These are phyloP conservation scores for Poeciliopsis turneri DNA, from an alignment of 2,797 vertebrate species.

Conservation along the genomic window DNA sequence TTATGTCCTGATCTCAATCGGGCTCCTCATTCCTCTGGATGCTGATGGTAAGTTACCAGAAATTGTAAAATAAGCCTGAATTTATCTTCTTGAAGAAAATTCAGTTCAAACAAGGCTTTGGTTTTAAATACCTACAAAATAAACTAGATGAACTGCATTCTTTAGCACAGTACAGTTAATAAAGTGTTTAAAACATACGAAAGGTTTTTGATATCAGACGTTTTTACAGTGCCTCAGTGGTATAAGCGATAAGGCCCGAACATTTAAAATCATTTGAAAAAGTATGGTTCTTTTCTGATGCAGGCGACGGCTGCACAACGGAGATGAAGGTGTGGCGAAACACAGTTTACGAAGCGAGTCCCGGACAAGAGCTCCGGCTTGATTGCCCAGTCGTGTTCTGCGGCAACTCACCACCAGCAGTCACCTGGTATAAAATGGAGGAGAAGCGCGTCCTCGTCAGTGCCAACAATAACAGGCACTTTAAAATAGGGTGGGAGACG, in stretches of 20 bases:
- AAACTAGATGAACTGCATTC: not conserved
- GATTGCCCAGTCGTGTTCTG: not conserved
- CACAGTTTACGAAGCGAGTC: not conserved
- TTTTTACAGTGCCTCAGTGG: not conserved
- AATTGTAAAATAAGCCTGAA: not conserved
- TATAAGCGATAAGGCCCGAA: not conserved
- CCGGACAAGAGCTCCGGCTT: constrained; percentile 2
- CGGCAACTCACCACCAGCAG: not conserved
- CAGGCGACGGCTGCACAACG: not conserved
- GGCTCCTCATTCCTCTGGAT: not conserved
- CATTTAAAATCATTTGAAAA: not conserved
- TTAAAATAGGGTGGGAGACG: constrained; percentile 4
- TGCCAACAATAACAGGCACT: not conserved
- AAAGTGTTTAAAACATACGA: not conserved
- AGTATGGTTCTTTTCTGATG: too few relatives aligned
- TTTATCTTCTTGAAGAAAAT: too few relatives aligned
- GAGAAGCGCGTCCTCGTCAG: fast-evolving
- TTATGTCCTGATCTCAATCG: not conserved
- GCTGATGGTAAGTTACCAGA: not conserved
- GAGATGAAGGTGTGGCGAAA: not conserved
- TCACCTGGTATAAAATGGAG: not conserved
- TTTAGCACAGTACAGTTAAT: not conserved
- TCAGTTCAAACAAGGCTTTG: not conserved
- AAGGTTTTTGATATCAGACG: not conserved
- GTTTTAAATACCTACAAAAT: not conserved